Base-by-base conservation (phyloP, 2,113 vertebrate genomes). In the Falcunculus frontatus region DNA sequence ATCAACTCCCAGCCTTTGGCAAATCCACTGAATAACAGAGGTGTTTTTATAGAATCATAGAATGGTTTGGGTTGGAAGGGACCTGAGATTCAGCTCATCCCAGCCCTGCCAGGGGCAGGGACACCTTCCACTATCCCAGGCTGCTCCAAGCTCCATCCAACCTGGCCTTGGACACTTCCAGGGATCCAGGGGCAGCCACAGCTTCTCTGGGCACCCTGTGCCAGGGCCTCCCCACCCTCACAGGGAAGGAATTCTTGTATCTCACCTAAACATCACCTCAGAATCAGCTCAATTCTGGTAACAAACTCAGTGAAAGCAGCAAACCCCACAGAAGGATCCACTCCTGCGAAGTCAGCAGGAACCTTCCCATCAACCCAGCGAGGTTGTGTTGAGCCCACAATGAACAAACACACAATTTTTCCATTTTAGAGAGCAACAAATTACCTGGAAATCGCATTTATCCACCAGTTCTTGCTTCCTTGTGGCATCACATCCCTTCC, bases 301-400 rank as follows among this genome's bases (percentile, higher is more conserved):
- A n/a, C 3, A 30, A 63, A 32, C 33, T 19, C 79, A 30, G 42
- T 6, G 46, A 9, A 23, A 83, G 53, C 83, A 76, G 44, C 67
- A 75, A n/a, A 80, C 8, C 41, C 68, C 68, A 6, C 19, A 20
- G 55, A 26, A n/a, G 21, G 4, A 32, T 7, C 14, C 33, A 6
- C 13, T 9, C 53, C 9, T 17, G 47, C 46, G 44, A 59, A 39
- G 15, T 1, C 92, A 69, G 23, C 50, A 44, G 64, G 42, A 77
- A 7, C 59, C 25, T n/a, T 21, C 32, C 63, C 59, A 42, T 3
- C 2, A 4, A 32, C 44, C 44, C 88, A 83, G 26, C 11, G 15
- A 81, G 60, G 35, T 0, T 53, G 52, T 69, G 20, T 7, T 25
- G 26, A 49, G 22, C 32, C 26, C 23, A n/a, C 32, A 11, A 0